phyloP scores from a whole-genome alignment of 2,888 invertebrate genomes.

The Dromius quadrimaculatus region DNA sequence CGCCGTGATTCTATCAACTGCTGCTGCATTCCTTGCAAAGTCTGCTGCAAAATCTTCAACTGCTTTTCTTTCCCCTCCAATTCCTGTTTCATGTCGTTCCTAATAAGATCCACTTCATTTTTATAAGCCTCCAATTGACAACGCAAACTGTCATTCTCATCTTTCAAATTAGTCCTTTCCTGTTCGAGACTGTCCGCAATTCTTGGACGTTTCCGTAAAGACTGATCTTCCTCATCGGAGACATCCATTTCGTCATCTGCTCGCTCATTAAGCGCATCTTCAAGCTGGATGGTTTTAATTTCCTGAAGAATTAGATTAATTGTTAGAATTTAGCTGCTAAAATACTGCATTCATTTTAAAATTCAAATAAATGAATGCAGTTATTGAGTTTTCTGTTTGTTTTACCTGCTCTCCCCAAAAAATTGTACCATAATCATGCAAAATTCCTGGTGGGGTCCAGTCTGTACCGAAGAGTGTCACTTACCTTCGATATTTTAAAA shows the following conservation, averaged over 20 bases:
- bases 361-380: slow-evolving; percentile 49
- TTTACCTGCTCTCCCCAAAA: slow-evolving; percentile 45
- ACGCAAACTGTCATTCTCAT: slow-evolving; percentile 90
- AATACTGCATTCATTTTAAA: slow-evolving; percentile 27
- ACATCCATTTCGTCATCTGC: slow-evolving; percentile 91
- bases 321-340: background rate
- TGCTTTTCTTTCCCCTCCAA: slow-evolving; percentile 88
- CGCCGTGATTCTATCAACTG: slow-evolving; percentile 72
- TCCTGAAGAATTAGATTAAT: slow-evolving; percentile 69
- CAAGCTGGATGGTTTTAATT: slow-evolving; percentile 76
- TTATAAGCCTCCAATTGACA: slow-evolving; percentile 95
- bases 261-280: slow-evolving; percentile 73
- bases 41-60: slow-evolving; percentile 79
- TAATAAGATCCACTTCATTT: slow-evolving; percentile 91
- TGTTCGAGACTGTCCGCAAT: slow-evolving; percentile 53
- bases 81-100: slow-evolving; percentile 82
- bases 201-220: slow-evolving; percentile 62
- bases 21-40: slow-evolving; percentile 73
- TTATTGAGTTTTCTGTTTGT: background rate
- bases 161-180: slow-evolving; percentile 68
- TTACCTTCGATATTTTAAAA: slow-evolving; percentile 47
- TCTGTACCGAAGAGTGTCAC: slow-evolving; percentile 46
- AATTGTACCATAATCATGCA: slow-evolving; percentile 49
- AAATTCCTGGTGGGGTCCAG: slow-evolving; percentile 48
- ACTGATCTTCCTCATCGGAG: slow-evolving; percentile 79